Evolutionary conservation across 2,888 invertebrate genomes (phyloP).

Genomic region (Lochmaea capreae): DNA sequence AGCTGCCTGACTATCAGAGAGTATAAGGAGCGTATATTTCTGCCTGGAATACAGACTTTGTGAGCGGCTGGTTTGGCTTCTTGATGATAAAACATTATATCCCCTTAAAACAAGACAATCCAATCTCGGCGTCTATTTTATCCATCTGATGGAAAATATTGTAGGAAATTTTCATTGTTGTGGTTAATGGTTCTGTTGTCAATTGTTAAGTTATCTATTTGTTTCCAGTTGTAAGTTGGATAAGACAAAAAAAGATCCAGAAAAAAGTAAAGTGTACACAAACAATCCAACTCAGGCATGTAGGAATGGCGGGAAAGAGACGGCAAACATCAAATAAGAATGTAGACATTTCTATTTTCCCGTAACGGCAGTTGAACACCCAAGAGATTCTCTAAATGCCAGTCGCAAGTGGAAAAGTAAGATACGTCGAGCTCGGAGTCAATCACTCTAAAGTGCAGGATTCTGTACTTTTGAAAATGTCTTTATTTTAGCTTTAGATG

Average conservation of each 20-base stretch:
- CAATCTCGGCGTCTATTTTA: too few species aligned
- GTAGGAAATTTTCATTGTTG: too few species aligned
- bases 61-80: too few species aligned
- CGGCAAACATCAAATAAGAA: conserved; percentile 45
- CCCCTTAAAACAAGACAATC: not conserved
- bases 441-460: conserved; percentile 47
- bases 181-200: too few species aligned
- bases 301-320: conserved; percentile 18
- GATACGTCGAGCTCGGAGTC: conserved; percentile 45
- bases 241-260: not conserved
- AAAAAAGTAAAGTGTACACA: conserved; percentile 9
- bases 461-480: conserved; percentile 45
- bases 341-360: conserved; percentile 49
- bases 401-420: conserved; percentile 45
- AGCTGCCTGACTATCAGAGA: too few species aligned
- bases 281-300: conserved; percentile 27
- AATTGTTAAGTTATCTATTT: not conserved
- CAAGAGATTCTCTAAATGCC: conserved; percentile 49
- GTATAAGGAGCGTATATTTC: too few species aligned
- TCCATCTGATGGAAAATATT: too few species aligned
- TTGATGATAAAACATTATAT: not conserved
- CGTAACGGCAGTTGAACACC: conserved; percentile 44
- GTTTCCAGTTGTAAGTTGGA: not conserved
- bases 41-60: too few species aligned
- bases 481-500: conserved; percentile 36